Conservation (phyloP, 2,888 invertebrate species). For the Andricus quercusramuli region DNA sequence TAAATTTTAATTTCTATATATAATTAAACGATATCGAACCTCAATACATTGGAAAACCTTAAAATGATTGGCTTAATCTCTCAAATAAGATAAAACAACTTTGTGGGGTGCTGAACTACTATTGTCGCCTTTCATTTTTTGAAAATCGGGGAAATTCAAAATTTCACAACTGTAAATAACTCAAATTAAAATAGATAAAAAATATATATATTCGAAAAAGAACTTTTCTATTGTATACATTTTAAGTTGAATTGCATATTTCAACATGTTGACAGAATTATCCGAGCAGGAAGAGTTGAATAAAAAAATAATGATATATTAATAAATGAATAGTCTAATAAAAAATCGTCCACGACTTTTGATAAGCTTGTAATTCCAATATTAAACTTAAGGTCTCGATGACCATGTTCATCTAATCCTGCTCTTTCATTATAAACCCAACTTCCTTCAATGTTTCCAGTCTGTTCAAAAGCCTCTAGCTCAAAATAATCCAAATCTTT, state of each 20-base stretch:
- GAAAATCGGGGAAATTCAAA: slow-evolving; percentile 89
- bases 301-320: too few relatives aligned
- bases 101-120: slow-evolving; percentile 54
- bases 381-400: slow-evolving; percentile 83
- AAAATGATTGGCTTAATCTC: slow-evolving; percentile 82
- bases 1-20: too few relatives aligned
- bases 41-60: slow-evolving; percentile 83
- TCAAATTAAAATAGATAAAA: too few relatives aligned
- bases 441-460: slow-evolving; percentile 86
- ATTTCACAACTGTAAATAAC: slow-evolving; percentile 82
- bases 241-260: too few relatives aligned
- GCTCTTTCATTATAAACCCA: slow-evolving; percentile 88
- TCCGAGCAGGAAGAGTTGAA: too few relatives aligned
- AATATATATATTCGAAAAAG: too few relatives aligned
- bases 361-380: too few relatives aligned
- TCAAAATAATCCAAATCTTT: slow-evolving; percentile 79
- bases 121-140: slow-evolving; percentile 79
- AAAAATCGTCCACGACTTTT: too few relatives aligned
- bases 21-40: slow-evolving; percentile 75
- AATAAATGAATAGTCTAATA: too few relatives aligned
- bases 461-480: slow-evolving; percentile 86
- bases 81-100: slow-evolving; percentile 77
- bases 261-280: too few relatives aligned
- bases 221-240: too few relatives aligned
- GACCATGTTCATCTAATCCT: slow-evolving; percentile 85